phyloP scores from a whole-genome alignment of 2,797 vertebrate species.

The Periophthalmus magnuspinnatus region DNA sequence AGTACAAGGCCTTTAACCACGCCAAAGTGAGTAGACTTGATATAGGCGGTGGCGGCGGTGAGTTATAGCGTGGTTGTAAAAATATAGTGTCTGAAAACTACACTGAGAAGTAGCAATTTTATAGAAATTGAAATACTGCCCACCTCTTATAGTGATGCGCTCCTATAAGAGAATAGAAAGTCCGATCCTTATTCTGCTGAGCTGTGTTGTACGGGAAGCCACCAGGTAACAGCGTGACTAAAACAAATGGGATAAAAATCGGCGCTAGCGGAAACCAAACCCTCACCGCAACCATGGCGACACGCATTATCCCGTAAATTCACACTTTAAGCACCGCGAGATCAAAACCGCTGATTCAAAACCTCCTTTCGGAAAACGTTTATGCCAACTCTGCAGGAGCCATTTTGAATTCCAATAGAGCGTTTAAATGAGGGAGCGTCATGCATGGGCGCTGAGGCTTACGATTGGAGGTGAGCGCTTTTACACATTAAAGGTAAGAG shows the following conservation, averaged over 20 bases:
- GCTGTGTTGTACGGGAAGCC: background rate
- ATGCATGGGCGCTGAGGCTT: conserved; percentile 62
- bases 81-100: too few relatives aligned
- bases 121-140: too few relatives aligned
- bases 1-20: conserved; percentile 39
- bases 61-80: conserved; percentile 37
- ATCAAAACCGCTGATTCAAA: conserved; percentile 68
- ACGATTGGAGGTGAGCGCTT: conserved; percentile 70
- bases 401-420: conserved; percentile 31
- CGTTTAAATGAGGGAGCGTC: conserved; percentile 70
- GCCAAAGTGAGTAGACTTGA: conserved; percentile 69
- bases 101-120: too few relatives aligned
- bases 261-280: conserved; percentile 33
- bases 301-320: conserved; percentile 53
- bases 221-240: conserved; percentile 13
- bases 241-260: conserved; percentile 36
- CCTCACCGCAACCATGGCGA: conserved; percentile 21
- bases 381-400: conserved; percentile 64
- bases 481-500: conserved; percentile 66
- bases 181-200: conserved; percentile 19
- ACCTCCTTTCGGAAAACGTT: conserved; percentile 43
- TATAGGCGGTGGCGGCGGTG: conserved; percentile 49
- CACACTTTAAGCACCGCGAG: conserved; percentile 46
- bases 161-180: background rate
- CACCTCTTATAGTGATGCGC: too few relatives aligned